Evolutionary conservation across 2,113 vertebrate genomes (phyloP).

Genomic region (Tyrannus savana): DNA sequence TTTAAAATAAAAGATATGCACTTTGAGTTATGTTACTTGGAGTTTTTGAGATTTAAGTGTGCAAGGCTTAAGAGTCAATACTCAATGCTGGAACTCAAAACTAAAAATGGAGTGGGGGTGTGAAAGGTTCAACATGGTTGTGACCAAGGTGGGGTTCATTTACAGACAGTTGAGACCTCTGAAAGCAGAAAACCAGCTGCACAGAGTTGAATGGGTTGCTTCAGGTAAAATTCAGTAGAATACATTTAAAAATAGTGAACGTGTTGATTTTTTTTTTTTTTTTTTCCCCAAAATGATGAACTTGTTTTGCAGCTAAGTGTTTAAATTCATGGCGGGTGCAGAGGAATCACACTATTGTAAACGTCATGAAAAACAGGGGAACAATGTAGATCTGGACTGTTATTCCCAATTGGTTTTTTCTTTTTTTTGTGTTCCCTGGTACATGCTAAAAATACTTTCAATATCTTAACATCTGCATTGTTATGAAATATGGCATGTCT

Average conservation of each 20-base stretch:
- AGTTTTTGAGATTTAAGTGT: neutral
- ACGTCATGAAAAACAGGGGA: neutral
- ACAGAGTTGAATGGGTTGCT: neutral
- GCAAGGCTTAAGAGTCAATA: neutral
- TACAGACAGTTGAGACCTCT: neutral
- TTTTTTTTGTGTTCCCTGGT: constrained; percentile 30
- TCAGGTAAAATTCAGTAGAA: neutral
- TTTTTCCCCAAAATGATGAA: neutral
- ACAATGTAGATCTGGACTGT: constrained; percentile 27
- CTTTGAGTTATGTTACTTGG: neutral
- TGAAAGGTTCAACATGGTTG: neutral
- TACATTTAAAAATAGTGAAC: neutral
- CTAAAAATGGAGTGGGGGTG: neutral
- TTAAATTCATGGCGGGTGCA: neutral
- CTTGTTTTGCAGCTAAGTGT: neutral
- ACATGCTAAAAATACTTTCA: constrained; percentile 58
- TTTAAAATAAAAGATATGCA: neutral
- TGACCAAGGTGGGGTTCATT: neutral
- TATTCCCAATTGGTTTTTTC: constrained; percentile 21
- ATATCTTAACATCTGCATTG: constrained; percentile 52
- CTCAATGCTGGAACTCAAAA: neutral
- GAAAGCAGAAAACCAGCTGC: neutral
- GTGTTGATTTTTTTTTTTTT: neutral
- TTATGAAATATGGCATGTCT: constrained; percentile 53
- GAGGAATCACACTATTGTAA: neutral